These are phyloP conservation scores for Alethe diademata DNA, from an alignment of 2,113 vertebrate species.

Conservation along the genomic window DNA sequence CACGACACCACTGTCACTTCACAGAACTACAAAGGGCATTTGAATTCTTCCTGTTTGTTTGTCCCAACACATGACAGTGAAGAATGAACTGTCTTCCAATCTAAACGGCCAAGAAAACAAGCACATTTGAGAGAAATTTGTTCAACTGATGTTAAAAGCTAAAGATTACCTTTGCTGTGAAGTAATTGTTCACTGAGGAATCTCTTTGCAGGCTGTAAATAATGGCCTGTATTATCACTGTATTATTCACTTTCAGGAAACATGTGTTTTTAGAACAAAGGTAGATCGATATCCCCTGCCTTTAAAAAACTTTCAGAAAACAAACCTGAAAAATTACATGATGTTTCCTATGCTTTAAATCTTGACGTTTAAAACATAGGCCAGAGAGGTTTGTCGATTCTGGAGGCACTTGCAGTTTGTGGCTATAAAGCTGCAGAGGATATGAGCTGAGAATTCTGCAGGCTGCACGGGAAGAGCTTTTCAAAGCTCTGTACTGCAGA, in stretches of 20 bases:
- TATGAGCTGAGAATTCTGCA: background rate
- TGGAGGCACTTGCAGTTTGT: background rate
- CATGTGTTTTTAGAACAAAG: background rate
- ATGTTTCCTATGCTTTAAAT: background rate
- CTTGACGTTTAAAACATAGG: background rate
- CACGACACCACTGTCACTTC: background rate
- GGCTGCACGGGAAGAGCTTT: background rate
- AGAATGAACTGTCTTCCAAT: background rate
- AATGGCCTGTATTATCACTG: background rate
- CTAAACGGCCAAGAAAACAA: background rate
- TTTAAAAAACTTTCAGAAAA: background rate
- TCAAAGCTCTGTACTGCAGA: background rate
- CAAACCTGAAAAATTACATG: background rate
- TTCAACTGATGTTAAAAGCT: slow-evolving; percentile 2
- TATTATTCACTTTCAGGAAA: background rate
- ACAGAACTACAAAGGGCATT: background rate
- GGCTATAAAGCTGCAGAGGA: background rate
- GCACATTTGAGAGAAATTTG: background rate
- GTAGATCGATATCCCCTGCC: background rate
- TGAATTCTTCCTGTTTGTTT: background rate
- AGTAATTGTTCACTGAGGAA: background rate
- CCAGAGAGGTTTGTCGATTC: background rate
- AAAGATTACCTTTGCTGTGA: background rate
- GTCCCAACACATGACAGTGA: background rate
- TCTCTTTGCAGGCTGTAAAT: background rate